These are phyloP conservation scores for Ursus arctos DNA, from an alignment of 2,113 vertebrate genomes.

Conservation along the genomic window DNA sequence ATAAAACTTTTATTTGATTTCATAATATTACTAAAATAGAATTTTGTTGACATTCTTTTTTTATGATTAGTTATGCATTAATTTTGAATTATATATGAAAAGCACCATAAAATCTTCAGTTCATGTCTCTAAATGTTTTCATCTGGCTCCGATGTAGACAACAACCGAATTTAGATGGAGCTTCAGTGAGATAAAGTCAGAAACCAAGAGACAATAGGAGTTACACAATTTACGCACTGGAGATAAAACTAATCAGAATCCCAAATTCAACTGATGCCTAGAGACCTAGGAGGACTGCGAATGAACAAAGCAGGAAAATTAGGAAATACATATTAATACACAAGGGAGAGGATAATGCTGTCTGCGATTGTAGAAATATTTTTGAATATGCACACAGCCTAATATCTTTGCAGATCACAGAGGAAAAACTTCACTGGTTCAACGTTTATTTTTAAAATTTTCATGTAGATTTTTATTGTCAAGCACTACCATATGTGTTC, in stretches of 20 bases:
- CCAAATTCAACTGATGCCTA: neutral
- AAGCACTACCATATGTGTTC: neutral
- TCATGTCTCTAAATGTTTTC: neutral
- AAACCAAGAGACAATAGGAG: neutral
- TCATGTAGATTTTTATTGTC: neutral
- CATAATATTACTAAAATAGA: neutral
- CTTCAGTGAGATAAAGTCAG: neutral
- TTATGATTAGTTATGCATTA: neutral
- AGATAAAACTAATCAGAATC: neutral
- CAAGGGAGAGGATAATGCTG: neutral
- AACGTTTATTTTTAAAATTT: neutral
- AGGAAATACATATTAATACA: neutral
- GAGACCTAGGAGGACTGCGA: neutral
- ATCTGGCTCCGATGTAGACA: neutral
- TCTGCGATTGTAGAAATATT: neutral
- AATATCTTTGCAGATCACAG: neutral
- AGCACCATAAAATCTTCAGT: neutral
- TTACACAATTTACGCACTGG: neutral
- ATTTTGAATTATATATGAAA: neutral
- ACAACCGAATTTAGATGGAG: neutral
- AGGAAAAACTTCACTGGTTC: neutral
- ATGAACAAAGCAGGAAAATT: neutral
- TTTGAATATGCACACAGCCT: neutral
- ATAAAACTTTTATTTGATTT: neutral
- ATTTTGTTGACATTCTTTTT: neutral